These are phyloP conservation scores for Hirtodrosophila confusa DNA, from an alignment of 2,888 invertebrate genomes.

Conservation along the genomic window DNA sequence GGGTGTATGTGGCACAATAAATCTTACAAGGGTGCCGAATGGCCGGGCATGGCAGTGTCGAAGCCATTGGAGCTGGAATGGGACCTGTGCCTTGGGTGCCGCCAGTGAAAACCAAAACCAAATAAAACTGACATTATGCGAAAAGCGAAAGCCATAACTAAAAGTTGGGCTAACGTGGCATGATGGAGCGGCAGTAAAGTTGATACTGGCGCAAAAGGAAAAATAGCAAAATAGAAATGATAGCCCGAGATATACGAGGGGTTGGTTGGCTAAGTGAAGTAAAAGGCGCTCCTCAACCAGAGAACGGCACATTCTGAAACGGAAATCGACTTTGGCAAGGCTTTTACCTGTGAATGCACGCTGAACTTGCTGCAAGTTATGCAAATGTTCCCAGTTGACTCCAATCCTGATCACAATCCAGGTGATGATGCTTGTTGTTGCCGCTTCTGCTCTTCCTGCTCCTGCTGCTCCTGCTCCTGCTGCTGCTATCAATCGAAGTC, in stretches of 20 bases:
- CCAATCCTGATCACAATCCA: constrained; percentile 19
- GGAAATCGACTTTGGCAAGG: constrained; percentile 75
- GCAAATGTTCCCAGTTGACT: constrained; percentile 61
- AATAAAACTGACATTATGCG: constrained; percentile 81
- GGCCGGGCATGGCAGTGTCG: constrained; percentile 35
- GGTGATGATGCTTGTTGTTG: constrained; percentile 21
- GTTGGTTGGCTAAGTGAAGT: background rate
- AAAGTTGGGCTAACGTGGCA: constrained; percentile 75
- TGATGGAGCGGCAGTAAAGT: constrained; percentile 66
- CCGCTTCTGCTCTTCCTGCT: too few relatives aligned
- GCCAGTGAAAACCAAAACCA: constrained; percentile 76
- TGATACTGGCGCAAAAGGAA: constrained; percentile 58
- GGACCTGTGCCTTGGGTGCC: constrained; percentile 32
- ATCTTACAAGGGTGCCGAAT: constrained; percentile 78
- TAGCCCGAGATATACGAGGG: constrained; percentile 39
- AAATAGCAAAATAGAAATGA: constrained; percentile 74
- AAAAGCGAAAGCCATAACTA: constrained; percentile 80
- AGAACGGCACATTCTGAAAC: constrained; percentile 38
- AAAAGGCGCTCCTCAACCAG: background rate
- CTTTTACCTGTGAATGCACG: constrained; percentile 68
- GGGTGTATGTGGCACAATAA: constrained; percentile 64
- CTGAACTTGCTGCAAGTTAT: constrained; percentile 71
- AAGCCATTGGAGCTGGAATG: constrained; percentile 32
- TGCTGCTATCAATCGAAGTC: constrained; percentile 58
- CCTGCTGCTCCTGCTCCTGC: background rate